phyloP scores from a whole-genome alignment of 2,888 invertebrate species.

The Calameuta idolon region DNA sequence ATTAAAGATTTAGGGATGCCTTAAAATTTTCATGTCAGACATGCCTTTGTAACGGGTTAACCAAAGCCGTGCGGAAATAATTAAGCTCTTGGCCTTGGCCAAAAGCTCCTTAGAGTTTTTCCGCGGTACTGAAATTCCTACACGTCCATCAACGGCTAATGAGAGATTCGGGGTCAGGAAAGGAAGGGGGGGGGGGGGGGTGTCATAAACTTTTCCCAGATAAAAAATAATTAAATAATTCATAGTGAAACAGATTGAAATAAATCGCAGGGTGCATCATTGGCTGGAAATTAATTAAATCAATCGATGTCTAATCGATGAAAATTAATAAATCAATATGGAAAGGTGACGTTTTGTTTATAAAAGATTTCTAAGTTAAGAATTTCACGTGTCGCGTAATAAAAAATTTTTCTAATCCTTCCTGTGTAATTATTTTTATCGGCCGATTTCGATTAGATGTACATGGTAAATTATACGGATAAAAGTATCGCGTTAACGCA shows the following conservation, averaged over 20 bases:
- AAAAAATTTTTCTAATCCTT: not conserved
- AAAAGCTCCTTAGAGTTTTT: constrained; percentile 18
- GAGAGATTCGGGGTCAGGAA: constrained; percentile 24
- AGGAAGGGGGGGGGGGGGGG: constrained; percentile 28
- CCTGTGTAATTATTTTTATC: not conserved
- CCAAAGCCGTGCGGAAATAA: constrained; percentile 5
- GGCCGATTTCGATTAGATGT: not conserved
- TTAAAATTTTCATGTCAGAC: not conserved
- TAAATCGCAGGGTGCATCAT: not conserved
- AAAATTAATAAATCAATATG: not conserved
- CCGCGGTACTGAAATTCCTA: constrained; percentile 53
- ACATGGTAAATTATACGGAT: not conserved
- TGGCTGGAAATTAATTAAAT: not conserved
- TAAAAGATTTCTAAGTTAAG: not conserved
- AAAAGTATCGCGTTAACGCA: not conserved
- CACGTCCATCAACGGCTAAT: constrained; percentile 50
- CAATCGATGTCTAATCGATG: not conserved
- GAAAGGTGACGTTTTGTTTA: not conserved
- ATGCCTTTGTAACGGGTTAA: not conserved
- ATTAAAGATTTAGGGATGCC: not conserved
- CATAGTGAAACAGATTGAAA: not conserved
- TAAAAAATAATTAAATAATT: constrained; percentile 38
- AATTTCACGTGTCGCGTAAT: not conserved
- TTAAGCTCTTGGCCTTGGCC: constrained; percentile 22
- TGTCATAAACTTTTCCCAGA: constrained; percentile 43